These are phyloP conservation scores for Centropyge bicolor DNA, from an alignment of 2,797 vertebrate species.

Conservation along the genomic window DNA sequence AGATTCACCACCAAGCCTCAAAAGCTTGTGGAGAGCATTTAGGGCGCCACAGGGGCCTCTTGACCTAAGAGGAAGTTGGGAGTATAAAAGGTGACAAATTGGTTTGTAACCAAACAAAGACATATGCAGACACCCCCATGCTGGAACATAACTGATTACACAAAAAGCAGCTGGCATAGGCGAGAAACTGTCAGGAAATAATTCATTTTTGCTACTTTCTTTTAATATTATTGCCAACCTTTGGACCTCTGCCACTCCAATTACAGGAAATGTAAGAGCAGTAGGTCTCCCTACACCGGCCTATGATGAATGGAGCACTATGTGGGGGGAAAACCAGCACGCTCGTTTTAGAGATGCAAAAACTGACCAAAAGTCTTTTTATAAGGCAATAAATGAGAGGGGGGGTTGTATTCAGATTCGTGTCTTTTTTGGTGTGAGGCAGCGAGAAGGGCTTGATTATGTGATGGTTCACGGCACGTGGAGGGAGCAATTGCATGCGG, in stretches of 20 bases:
- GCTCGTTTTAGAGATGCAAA: conserved; percentile 91
- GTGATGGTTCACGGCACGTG: conserved; percentile 60
- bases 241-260: conserved; percentile 90
- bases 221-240: conserved; percentile 89
- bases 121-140: conserved; percentile 53
- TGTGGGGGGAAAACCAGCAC: conserved; percentile 89
- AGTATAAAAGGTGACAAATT: conserved; percentile 80
- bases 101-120: conserved; percentile 79
- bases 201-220: conserved; percentile 86
- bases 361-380: conserved; percentile 84
- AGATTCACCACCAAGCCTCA: conserved; percentile 78
- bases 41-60: conserved; percentile 78
- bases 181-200: conserved; percentile 87
- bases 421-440: conserved; percentile 66
- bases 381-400: conserved; percentile 88
- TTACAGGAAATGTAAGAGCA: conserved; percentile 91
- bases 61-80: conserved; percentile 77
- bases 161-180: conserved; percentile 57
- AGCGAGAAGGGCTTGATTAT: conserved; percentile 80
- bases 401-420: conserved; percentile 74
- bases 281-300: conserved; percentile 87
- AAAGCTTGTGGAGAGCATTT: conserved; percentile 76
- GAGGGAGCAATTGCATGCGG: conserved; percentile 70
- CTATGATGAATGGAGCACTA: conserved; percentile 97
- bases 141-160: conserved; percentile 66